Evolutionary conservation across 2,797 vertebrate species (phyloP).

Genomic region (Pelochelys cantorii): DNA sequence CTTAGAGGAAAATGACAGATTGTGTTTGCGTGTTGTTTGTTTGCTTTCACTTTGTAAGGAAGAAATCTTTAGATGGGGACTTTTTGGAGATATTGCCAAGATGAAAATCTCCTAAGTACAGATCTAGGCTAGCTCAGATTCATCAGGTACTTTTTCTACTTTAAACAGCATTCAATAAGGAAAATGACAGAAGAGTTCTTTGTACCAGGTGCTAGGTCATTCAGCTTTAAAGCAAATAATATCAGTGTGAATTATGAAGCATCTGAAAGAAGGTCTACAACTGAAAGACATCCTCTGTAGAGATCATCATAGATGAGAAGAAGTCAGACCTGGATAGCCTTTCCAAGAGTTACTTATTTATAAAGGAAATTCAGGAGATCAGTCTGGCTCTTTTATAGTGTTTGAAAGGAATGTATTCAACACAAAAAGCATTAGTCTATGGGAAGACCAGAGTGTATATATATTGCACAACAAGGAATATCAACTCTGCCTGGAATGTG

Average conservation of each 20-base stretch:
- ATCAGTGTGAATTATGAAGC: neutral
- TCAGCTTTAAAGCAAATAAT: neutral
- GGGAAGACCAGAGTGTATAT: neutral
- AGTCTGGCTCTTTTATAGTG: neutral
- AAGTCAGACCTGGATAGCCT: neutral
- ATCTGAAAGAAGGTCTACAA: neutral
- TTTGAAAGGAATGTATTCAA: neutral
- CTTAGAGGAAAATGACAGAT: neutral
- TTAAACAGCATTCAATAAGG: neutral
- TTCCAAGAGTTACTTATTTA: neutral
- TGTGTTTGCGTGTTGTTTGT: neutral
- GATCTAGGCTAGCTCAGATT: constrained; percentile 9
- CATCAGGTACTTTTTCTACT: constrained; percentile 32
- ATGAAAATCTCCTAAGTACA: neutral
- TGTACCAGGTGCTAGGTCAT: neutral
- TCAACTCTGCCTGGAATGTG: neutral
- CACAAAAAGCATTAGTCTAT: neutral
- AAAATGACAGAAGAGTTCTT: neutral
- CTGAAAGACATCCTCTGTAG: neutral
- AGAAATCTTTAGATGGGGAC: constrained; percentile 14
- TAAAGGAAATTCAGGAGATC: neutral
- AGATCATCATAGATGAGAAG: neutral
- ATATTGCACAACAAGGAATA: neutral
- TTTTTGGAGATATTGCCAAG: constrained; percentile 23
- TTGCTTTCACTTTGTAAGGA: constrained; percentile 11